phyloP scores from a whole-genome alignment of 2,113 vertebrate species.

The Engystomops pustulosus region DNA sequence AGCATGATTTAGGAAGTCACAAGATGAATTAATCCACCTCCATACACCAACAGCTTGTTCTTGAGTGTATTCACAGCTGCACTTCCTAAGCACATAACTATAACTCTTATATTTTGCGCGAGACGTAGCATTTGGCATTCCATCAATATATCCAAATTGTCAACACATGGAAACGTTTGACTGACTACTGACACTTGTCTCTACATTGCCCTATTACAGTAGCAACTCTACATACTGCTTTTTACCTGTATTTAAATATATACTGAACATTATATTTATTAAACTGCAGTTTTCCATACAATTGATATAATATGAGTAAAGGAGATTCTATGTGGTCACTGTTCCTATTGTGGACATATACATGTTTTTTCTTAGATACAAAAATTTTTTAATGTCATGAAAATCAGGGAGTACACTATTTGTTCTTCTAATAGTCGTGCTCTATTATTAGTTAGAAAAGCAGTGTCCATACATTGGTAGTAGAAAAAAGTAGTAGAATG shows the following conservation, averaged over 20 bases:
- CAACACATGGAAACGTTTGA: conserved; percentile 46
- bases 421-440: too few species aligned
- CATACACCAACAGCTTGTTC: conserved; percentile 9
- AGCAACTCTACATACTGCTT: background rate
- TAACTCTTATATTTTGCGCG: conserved; percentile 15
- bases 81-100: conserved; percentile 39
- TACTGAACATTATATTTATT: background rate
- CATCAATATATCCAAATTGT: conserved; percentile 40
- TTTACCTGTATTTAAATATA: too few species aligned
- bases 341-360: too few species aligned
- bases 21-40: conserved; percentile 27
- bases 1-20: conserved; percentile 50
- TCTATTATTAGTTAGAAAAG: too few species aligned
- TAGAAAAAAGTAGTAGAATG: too few species aligned
- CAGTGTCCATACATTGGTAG: too few species aligned
- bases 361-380: too few species aligned
- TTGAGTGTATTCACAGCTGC: conserved; percentile 49
- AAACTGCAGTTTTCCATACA: background rate
- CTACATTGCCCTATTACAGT: background rate
- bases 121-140: conserved; percentile 36
- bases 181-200: conserved; percentile 17
- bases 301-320: too few species aligned
- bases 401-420: too few species aligned
- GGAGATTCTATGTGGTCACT: too few species aligned
- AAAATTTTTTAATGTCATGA: too few species aligned